These are phyloP conservation scores for Butastur rufipennis DNA, from an alignment of 2,113 vertebrate genomes.

Conservation along the genomic window DNA sequence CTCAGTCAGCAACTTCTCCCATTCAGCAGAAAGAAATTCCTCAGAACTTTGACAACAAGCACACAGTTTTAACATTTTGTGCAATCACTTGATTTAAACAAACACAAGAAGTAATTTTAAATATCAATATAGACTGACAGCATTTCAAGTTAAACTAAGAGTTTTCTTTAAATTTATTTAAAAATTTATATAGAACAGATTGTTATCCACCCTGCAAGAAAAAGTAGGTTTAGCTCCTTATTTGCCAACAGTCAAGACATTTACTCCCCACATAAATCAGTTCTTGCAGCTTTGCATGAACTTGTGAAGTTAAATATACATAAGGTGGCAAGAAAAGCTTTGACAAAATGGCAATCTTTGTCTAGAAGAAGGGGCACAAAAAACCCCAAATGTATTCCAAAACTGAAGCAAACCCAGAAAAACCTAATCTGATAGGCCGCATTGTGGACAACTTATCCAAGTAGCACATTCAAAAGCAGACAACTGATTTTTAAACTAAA, in stretches of 20 bases:
- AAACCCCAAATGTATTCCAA: neutral
- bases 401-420: neutral
- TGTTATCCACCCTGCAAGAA: neutral
- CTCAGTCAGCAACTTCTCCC: neutral
- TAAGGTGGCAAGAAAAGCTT: neutral
- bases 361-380: neutral
- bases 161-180: neutral
- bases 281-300: neutral
- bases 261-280: neutral
- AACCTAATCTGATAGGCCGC: neutral
- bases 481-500: neutral
- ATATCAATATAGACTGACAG: neutral
- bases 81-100: neutral
- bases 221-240: neutral
- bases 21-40: neutral
- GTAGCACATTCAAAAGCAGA: neutral
- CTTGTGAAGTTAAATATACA: neutral
- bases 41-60: neutral
- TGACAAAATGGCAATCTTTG: neutral
- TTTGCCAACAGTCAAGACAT: neutral
- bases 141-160: neutral
- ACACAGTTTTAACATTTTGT: neutral
- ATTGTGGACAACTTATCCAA: neutral
- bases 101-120: neutral
- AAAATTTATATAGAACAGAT: neutral